These are phyloP conservation scores for Microplitis deprimator DNA, from an alignment of 2,888 invertebrate species.

Conservation along the genomic window DNA sequence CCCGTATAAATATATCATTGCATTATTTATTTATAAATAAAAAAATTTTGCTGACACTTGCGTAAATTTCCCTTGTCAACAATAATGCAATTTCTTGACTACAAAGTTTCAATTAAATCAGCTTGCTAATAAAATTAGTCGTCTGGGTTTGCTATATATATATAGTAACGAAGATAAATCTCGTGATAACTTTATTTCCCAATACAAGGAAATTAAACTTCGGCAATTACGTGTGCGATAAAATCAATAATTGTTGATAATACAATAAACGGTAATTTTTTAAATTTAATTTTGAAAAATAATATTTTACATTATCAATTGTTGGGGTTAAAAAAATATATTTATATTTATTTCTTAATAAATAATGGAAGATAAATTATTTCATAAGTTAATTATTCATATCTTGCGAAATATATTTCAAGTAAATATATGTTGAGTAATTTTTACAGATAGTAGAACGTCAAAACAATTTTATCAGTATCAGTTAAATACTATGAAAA, in stretches of 20 bases:
- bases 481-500: too few relatives aligned
- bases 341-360: too few relatives aligned
- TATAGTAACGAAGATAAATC: background rate
- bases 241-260: background rate
- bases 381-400: too few relatives aligned
- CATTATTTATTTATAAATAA: background rate
- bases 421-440: too few relatives aligned
- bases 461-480: too few relatives aligned
- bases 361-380: too few relatives aligned
- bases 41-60: constrained; percentile 17
- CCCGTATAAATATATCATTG: background rate
- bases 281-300: too few relatives aligned
- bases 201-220: constrained; percentile 34
- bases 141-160: background rate
- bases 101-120: constrained; percentile 36
- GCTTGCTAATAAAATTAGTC: constrained; percentile 37
- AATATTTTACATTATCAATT: too few relatives aligned
- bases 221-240: constrained; percentile 19
- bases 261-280: background rate
- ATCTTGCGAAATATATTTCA: too few relatives aligned
- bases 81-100: constrained; percentile 31
- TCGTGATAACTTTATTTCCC: constrained; percentile 22
- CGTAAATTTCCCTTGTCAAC: constrained; percentile 23
- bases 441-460: too few relatives aligned
- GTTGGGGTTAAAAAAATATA: too few relatives aligned